Evolutionary conservation across 2,888 invertebrate species (phyloP).

Genomic region (Ophonus ardosiacus): DNA sequence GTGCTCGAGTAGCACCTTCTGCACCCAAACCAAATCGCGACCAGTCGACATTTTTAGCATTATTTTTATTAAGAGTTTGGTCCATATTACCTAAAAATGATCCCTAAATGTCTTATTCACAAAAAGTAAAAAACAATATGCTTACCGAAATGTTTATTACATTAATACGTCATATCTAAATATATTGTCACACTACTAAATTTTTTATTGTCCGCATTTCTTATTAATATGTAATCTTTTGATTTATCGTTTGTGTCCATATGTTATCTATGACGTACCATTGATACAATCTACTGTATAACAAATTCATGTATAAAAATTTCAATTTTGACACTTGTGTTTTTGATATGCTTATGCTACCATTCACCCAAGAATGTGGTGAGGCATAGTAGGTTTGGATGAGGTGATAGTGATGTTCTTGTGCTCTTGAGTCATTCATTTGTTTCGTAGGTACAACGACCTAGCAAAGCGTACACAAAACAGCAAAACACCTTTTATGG

Average conservation of each 20-base stretch:
- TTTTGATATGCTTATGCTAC: neutral
- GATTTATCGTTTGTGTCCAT: slow-evolving; percentile 46
- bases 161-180: slow-evolving; percentile 52
- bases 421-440: slow-evolving; percentile 33
- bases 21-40: slow-evolving; percentile 77
- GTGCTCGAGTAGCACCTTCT: slow-evolving; percentile 75
- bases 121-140: neutral
- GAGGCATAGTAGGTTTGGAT: slow-evolving; percentile 9
- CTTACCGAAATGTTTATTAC: slow-evolving; percentile 25
- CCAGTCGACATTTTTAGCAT: slow-evolving; percentile 77
- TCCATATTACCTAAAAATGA: slow-evolving; percentile 33
- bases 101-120: neutral
- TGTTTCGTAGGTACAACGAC: slow-evolving; percentile 31
- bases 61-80: slow-evolving; percentile 65
- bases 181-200: slow-evolving; percentile 8
- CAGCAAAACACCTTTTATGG: slow-evolving; percentile 1
- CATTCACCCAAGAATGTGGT: neutral
- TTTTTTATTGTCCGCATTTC: slow-evolving; percentile 41
- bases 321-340: slow-evolving; percentile 43
- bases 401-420: slow-evolving; percentile 22
- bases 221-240: slow-evolving; percentile 52
- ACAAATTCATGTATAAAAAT: slow-evolving; percentile 31
- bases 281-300: slow-evolving; percentile 3
- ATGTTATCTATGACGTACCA: slow-evolving; percentile 56
- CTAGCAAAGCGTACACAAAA: neutral